Base-by-base conservation (phyloP, 2,797 vertebrate species). In the Mormyrus proboscirostris region DNA sequence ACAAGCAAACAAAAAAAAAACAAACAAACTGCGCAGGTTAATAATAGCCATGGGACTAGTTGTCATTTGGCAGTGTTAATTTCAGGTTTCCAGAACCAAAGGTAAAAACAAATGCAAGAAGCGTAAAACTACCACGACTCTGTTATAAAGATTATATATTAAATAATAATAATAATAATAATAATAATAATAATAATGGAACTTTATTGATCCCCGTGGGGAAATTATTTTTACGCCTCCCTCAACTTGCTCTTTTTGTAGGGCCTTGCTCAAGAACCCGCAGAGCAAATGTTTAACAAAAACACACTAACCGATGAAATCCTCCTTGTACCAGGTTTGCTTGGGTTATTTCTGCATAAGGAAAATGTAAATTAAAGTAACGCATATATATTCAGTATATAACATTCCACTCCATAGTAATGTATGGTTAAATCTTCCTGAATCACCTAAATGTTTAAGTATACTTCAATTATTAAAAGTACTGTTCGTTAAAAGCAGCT, bases 261-360 rank as follows among this genome's bases (percentile, higher is more conserved):
- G 29, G 29, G 29, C 29, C 29, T 33, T 33, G 29, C 29, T 33
- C 29, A 33, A 33, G 29, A 2, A 33, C 29, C 29, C 29, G 29
- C 29, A 33, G 29, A 33, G 29, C 29, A 33, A 33, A 29, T 53
- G 10, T 25, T 14, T 50, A 62, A 69, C 9, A 83, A 41, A 3
- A 57, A 85, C 86, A 79, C 51, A 94, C 94, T 94, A 2, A 95
- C 95, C 16, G 95, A 96, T 22, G 95, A 96, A 91, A 95, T 92
- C 33, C 95, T 94, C 0, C 93, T 92, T 65, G 8, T 94, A 82
- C 90, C 93, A 38, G 57, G 91, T 76, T 92, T 91, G 83, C 89
- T 49, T 44, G 41, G 79, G 57, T 94, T 93, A 84, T 94, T 95
- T 91, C 38, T 92, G 92, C 14, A 91, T 89, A 89, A 4, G 25